Evolutionary conservation across 2,797 vertebrate genomes (phyloP), one percentile per base, ranked within the genome.

Genomic region (Triplophysa bombifrons): DNA sequence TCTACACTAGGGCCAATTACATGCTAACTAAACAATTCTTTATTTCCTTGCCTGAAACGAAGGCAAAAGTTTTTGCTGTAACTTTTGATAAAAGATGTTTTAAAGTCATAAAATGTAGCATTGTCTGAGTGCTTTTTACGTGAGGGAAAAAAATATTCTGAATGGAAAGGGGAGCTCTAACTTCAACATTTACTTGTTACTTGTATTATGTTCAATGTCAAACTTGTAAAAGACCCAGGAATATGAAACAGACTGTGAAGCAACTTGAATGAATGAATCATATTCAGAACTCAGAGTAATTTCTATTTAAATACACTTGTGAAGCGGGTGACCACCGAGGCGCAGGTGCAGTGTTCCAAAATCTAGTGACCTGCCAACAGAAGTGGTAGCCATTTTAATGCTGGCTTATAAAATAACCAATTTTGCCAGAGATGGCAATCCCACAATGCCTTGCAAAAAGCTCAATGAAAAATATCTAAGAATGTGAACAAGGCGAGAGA

Each of bases 1-100:
- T 68, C 12, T 61, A 60, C 50, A 76, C 17, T 73, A 65, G n/a
- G 25, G 34, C 50, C 55, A 80, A 51, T 80, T 74, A 76, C 58
- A 80, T 66, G 4, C 44, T 48, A 69, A 85, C 69, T 69, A 44
- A 27, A 34, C 19, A 20, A 77, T 76, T 83, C 27, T 58, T 67
- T 19, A 51, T 51, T 73, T 68, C 19, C 25, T 68, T 22, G 69
- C 27, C 38, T 30, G 56, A 44, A 51, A 60, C 12, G 9, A 13
- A 72, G 50, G n/a, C 34, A 20, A 25, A 56, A 22, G 22, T 13
- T 7, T 22, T 58, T 12, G 10, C 56, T 25, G 22, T 13, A 25
- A 25, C 55, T 7, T 50, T 50, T 50, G 19, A 53, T 53, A n/a
- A 55, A 11, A n/a, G 7, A 53, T 53, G 17, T 19, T 53, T 19